Conservation (phyloP, 2,888 invertebrate species). For the Litoditis marina region DNA sequence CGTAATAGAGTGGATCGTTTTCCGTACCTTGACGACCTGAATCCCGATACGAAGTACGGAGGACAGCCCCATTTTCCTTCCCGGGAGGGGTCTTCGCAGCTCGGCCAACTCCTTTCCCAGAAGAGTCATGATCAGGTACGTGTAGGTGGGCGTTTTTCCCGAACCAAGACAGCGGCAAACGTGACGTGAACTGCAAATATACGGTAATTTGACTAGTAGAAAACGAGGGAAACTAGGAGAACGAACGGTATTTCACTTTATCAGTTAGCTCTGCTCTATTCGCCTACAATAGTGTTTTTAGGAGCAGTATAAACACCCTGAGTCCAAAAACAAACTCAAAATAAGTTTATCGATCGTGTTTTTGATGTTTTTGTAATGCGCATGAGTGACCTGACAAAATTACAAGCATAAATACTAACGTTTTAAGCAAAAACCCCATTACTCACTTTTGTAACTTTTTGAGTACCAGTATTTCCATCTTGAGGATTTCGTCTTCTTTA, state of each 20-base stretch:
- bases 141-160: conserved; percentile 41
- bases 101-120: conserved; percentile 51
- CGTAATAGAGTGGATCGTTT: background rate
- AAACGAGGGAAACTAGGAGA: too few species aligned
- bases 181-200: conserved; percentile 47
- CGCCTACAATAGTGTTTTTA: too few species aligned
- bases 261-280: too few species aligned
- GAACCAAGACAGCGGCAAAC: conserved; percentile 39
- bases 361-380: too few species aligned
- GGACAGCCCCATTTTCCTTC: conserved; percentile 34
- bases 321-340: too few species aligned
- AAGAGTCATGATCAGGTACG: conserved; percentile 52
- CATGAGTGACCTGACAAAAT: too few species aligned
- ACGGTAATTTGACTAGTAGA: background rate
- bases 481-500: conserved; percentile 52
- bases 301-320: too few species aligned
- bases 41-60: conserved; percentile 41
- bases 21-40: conserved; percentile 37
- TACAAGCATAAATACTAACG: too few species aligned
- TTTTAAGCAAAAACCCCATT: conserved; percentile 3
- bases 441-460: conserved; percentile 45
- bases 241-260: too few species aligned
- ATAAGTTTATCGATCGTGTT: too few species aligned
- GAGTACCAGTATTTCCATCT: conserved; percentile 52
- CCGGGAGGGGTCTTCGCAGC: conserved; percentile 39